Percentiles rank a stretch among this genome's conserved stretches.
phyloP scores from a whole-genome alignment of 2,888 invertebrate species.

The Ennomos quercinarius region DNA sequence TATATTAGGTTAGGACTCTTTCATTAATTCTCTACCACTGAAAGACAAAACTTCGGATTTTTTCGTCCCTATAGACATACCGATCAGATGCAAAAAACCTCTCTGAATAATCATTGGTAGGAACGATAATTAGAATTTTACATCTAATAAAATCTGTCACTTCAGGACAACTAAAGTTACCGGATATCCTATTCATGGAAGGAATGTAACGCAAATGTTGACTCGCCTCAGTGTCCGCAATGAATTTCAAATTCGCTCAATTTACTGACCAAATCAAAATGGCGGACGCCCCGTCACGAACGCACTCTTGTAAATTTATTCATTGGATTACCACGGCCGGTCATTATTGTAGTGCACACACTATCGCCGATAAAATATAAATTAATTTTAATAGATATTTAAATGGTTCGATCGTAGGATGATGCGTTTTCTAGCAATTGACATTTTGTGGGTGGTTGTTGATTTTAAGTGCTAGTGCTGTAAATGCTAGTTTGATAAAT shows the following conservation, averaged over 20 bases:
- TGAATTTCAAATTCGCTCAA: slow-evolving; percentile 73
- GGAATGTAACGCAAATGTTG: slow-evolving; percentile 44
- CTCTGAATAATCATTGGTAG: not conserved
- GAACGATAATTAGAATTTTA: not conserved
- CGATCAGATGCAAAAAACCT: too few species aligned
- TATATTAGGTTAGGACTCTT: too few species aligned
- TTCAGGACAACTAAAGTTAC: not conserved
- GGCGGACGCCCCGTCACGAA: slow-evolving; percentile 43
- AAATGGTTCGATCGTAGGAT: slow-evolving; percentile 34
- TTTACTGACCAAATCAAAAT: slow-evolving; percentile 64
- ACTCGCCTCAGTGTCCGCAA: slow-evolving; percentile 47
- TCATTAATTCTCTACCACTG: too few species aligned
- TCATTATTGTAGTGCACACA: slow-evolving; percentile 40
- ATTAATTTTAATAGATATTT: slow-evolving; percentile 40
- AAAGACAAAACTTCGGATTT: too few species aligned
- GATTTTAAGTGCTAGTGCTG: not conserved
- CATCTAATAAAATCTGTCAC: not conserved
- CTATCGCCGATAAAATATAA: slow-evolving; percentile 34
- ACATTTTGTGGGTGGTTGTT: slow-evolving; percentile 3
- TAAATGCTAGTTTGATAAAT: not conserved
- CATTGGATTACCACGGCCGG: slow-evolving; percentile 62
- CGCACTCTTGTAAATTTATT: slow-evolving; percentile 63
- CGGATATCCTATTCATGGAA: slow-evolving; percentile 27
- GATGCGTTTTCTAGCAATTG: slow-evolving; percentile 7
- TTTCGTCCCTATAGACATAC: too few species aligned